Evolutionary conservation across 2,888 invertebrate species (phyloP).

Genomic region (Pecten maximus): DNA sequence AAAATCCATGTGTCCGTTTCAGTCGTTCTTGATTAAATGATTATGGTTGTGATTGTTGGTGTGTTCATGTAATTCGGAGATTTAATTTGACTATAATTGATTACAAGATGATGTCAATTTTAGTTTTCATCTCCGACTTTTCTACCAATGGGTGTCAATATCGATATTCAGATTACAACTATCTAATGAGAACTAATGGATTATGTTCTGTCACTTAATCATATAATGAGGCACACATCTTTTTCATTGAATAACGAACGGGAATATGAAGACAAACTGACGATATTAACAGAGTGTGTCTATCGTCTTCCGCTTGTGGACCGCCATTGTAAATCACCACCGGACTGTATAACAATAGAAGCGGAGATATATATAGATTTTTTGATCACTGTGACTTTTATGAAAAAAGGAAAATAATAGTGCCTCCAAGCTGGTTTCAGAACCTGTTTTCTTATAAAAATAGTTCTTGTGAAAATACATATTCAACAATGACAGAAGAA

Average conservation of each 20-base stretch:
- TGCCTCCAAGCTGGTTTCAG: too few relatives aligned
- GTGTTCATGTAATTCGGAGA: not conserved
- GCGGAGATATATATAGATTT: too few relatives aligned
- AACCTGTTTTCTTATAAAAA: too few relatives aligned
- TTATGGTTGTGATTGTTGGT: not conserved
- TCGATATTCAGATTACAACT: conserved; percentile 25
- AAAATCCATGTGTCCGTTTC: not conserved
- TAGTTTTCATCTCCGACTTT: not conserved
- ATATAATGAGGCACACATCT: not conserved
- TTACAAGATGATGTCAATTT: not conserved
- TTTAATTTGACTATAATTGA: not conserved
- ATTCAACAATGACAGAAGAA: too few relatives aligned
- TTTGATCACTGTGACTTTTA: too few relatives aligned
- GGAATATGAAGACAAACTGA: not conserved
- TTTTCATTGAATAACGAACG: not conserved
- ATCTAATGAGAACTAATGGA: conserved; percentile 33
- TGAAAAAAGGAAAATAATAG: too few relatives aligned
- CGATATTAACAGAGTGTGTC: not conserved
- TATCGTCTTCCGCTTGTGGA: not conserved
- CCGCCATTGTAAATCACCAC: not conserved
- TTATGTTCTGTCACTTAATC: not conserved
- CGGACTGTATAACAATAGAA: too few relatives aligned
- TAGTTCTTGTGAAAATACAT: too few relatives aligned
- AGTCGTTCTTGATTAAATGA: not conserved
- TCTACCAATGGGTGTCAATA: not conserved